Base-by-base conservation (phyloP, 1,140 invertebrate genomes). In the Leptinotarsa lineolata region DNA sequence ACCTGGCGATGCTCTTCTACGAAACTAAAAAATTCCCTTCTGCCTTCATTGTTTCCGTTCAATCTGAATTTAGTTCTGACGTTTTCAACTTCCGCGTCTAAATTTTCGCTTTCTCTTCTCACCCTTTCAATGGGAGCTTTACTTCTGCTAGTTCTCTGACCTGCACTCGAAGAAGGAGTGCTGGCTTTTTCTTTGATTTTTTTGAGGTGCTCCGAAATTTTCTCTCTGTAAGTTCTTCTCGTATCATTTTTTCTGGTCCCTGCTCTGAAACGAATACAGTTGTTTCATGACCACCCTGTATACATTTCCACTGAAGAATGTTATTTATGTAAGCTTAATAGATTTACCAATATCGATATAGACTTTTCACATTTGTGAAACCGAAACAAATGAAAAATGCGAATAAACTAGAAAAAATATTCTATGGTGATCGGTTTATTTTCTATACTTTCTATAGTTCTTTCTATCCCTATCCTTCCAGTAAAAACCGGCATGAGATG, bases 21-120 rank as follows among this genome's bases (percentile, higher is more conserved):
- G 8, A 70, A 71, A 39, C 46, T 72, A 20, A 65, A 46, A 54
- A 77, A 77, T 15, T 61, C 20, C n/a, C 65, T 24, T 22, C 22
- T 60, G 2, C n/a, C n/a, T 22, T 45, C 15, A 8, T 68, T 61
- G 13, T 63, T 45, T 68, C 75, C 66, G 13, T 60, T 68, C 48
- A 75, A 21, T 22, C 72, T 60, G 24, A 77, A 48, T 21, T 69
- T 73, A 58, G 44, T 68, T 45, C 72, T 59, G 16, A 76, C 67
- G n/a, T 54, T 58, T 46, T 74, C 65, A 20, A 78, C 73, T 66
- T 18, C 54, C 1, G 63, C 74, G 48, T 78, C 74, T 12, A 76
- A 72, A 22, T 72, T 48, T 18, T 63, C 48, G 48, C 61, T 76
- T 63, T 76, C 77, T 54, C 61, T 64, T 22, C 68, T 68, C n/a